Conservation (phyloP, 1,140 invertebrate species). For the Ips typographus region DNA sequence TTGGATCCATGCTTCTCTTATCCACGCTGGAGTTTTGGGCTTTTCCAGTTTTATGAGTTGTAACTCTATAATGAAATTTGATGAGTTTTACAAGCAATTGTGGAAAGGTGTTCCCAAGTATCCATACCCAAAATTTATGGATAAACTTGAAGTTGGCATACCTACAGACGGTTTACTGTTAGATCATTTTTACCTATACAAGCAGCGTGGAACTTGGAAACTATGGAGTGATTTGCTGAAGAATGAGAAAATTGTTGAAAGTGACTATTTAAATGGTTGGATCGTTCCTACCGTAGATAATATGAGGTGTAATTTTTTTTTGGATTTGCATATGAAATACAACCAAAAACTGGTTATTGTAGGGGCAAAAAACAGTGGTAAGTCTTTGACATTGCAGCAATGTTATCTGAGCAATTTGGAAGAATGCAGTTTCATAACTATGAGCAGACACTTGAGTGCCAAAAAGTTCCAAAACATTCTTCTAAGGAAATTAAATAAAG, state of each 20-base stretch:
- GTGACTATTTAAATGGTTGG: constrained; percentile 62
- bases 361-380: constrained; percentile 89
- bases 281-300: constrained; percentile 85
- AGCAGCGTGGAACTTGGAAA: constrained; percentile 68
- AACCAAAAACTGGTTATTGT: constrained; percentile 74
- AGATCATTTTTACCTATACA: constrained; percentile 78
- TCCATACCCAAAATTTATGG: constrained; percentile 64
- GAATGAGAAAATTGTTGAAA: constrained; percentile 56
- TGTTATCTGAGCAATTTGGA: constrained; percentile 76
- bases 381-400: constrained; percentile 85
- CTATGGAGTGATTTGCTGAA: constrained; percentile 68
- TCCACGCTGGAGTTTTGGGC: constrained; percentile 78
- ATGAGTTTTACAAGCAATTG: constrained; percentile 64
- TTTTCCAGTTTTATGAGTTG: constrained; percentile 73
- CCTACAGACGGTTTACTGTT: constrained; percentile 73
- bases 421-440: constrained; percentile 60
- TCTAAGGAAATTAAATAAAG: constrained; percentile 74
- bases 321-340: constrained; percentile 67
- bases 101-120: constrained; percentile 61
- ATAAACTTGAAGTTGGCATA: constrained; percentile 70
- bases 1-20: constrained; percentile 77
- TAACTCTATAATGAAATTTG: constrained; percentile 72
- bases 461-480: constrained; percentile 84
- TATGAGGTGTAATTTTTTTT: constrained; percentile 69
- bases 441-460: constrained; percentile 74